A percentile compares a stretch with the other conserved stretches of the same genome.
Evolutionary conservation across 2,113 vertebrate genomes (phyloP).

Genomic region (Mesoclemmys tuberculata): DNA sequence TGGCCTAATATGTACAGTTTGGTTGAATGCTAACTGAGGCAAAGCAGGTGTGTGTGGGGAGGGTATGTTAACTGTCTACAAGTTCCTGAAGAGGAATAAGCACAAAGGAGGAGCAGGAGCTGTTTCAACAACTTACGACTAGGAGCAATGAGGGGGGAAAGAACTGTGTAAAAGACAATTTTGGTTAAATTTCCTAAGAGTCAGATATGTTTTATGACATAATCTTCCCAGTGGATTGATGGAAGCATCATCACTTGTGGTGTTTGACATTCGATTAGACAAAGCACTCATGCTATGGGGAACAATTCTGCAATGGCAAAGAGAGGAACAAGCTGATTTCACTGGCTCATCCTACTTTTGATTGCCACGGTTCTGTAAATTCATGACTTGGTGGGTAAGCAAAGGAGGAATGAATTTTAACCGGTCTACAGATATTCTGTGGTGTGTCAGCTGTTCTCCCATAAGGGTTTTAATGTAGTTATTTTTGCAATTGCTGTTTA

Average conservation of each 20-base stretch:
- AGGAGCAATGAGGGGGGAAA: background rate
- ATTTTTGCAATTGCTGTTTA: background rate
- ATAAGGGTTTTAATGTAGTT: background rate
- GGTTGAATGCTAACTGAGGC: background rate
- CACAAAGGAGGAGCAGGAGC: background rate
- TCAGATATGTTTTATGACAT: background rate
- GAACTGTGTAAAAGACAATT: background rate
- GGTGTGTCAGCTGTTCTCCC: background rate
- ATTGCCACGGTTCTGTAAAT: background rate
- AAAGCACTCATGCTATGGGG: background rate
- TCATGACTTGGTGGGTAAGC: background rate
- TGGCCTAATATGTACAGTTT: background rate
- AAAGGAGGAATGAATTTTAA: background rate
- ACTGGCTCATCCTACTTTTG: background rate
- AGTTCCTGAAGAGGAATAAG: background rate
- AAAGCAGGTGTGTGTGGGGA: background rate
- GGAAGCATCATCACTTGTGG: background rate
- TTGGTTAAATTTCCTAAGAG: background rate
- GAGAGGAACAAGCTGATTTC: background rate
- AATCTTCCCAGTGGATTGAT: background rate
- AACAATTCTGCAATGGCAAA: background rate
- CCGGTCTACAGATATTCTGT: background rate
- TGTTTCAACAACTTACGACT: background rate
- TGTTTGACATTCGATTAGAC: background rate
- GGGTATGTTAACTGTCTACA: background rate